Percentiles rank a stretch among this genome's conserved stretches.
These are phyloP conservation scores for Triops cancriformis DNA, from an alignment of 1,140 invertebrate species.

Conservation along the genomic window DNA sequence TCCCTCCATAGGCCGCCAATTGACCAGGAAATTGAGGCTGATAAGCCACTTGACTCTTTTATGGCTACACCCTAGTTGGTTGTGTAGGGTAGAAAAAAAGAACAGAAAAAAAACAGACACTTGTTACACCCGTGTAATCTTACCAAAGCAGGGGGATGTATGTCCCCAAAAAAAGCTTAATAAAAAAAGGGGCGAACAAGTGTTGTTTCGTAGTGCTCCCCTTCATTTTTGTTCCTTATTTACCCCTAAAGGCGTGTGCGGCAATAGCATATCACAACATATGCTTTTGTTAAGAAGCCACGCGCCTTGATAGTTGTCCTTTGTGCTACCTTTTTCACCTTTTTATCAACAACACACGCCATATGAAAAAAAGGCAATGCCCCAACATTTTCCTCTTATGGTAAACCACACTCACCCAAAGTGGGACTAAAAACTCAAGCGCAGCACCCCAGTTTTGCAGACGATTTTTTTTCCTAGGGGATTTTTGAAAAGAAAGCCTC, in stretches of 20 bases:
- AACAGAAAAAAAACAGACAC: neutral
- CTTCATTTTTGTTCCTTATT: neutral
- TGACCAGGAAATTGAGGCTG: slow-evolving; percentile 9
- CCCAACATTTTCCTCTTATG: neutral
- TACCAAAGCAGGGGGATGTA: neutral
- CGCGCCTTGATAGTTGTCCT: slow-evolving; percentile 1
- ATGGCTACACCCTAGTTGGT: neutral
- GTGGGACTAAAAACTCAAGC: neutral
- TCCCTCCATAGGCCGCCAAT: neutral
- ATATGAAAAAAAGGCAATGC: neutral
- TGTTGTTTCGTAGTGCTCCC: neutral
- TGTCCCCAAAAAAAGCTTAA: neutral
- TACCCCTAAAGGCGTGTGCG: slow-evolving; percentile 2
- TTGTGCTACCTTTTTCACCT: slow-evolving; percentile 6
- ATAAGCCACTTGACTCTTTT: slow-evolving; percentile 14
- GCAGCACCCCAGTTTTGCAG: neutral
- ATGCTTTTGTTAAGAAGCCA: slow-evolving; percentile 1
- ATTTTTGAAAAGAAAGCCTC: neutral
- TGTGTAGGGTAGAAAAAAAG: neutral
- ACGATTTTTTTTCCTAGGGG: neutral
- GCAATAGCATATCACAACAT: slow-evolving; percentile 1
- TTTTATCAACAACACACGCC: slow-evolving; percentile 13
- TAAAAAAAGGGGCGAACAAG: slow-evolving; percentile 1
- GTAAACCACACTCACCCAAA: neutral
- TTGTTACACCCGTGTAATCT: neutral